phyloP scores from a whole-genome alignment of 2,888 invertebrate genomes.

The Mythimna impura region DNA sequence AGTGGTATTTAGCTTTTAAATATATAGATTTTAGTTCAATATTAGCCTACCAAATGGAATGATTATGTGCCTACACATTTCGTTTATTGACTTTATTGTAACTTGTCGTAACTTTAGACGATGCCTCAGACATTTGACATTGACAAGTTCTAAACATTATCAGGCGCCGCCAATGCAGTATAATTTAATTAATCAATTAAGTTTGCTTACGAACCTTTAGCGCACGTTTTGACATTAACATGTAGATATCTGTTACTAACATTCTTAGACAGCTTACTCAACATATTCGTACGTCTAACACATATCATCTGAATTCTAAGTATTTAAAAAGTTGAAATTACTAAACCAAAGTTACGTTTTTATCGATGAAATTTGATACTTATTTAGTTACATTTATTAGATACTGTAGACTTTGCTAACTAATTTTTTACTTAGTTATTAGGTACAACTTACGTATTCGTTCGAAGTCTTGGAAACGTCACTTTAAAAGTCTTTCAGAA shows the following conservation, averaged over 20 bases:
- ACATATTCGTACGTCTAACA: slow-evolving; percentile 1
- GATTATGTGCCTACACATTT: too few species aligned
- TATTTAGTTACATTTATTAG: slow-evolving; percentile 20
- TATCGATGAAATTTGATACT: slow-evolving; percentile 29
- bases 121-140: slow-evolving; percentile 14
- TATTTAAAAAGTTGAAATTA: slow-evolving; percentile 9
- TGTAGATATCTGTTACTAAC: slow-evolving; percentile 23
- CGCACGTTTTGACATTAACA: slow-evolving; percentile 27
- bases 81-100: background rate
- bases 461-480: slow-evolving; percentile 1
- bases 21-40: background rate
- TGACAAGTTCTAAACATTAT: slow-evolving; percentile 24
- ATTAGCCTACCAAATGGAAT: too few species aligned
- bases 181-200: slow-evolving; percentile 33
- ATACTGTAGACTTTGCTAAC: slow-evolving; percentile 10
- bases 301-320: slow-evolving; percentile 4
- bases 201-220: slow-evolving; percentile 11
- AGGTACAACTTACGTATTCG: slow-evolving; percentile 5
- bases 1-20: too few species aligned
- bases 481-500: slow-evolving; percentile 30
- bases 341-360: slow-evolving; percentile 20
- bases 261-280: slow-evolving; percentile 18
- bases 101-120: background rate
- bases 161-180: slow-evolving; percentile 6
- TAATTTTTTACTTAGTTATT: slow-evolving; percentile 14